Conservation (phyloP, 2,113 vertebrate genomes). For the Oenanthe melanoleuca region DNA sequence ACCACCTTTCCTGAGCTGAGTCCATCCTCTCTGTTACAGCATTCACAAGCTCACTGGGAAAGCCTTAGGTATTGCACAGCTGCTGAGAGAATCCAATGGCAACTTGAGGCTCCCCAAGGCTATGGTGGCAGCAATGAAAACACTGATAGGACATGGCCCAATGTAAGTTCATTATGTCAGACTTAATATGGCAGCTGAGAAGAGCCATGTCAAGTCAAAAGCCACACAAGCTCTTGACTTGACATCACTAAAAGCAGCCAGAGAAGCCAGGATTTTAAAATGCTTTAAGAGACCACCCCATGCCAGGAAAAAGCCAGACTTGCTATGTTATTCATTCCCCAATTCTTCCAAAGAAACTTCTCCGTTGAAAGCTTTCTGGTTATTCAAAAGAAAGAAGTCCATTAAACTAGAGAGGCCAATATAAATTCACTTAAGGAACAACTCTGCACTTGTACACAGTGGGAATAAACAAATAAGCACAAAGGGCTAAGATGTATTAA, state of each 20-base stretch:
- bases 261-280: not conserved
- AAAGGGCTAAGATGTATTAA: not conserved
- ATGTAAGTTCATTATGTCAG: fast-evolving
- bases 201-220: not conserved
- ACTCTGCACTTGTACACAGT: not conserved
- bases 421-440: not conserved
- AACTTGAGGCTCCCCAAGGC: not conserved
- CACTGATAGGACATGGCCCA: fast-evolving
- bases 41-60: not conserved
- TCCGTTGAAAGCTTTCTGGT: not conserved
- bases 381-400: not conserved
- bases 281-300: not conserved
- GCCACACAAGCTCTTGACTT: not conserved
- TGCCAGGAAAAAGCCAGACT: not conserved
- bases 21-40: not conserved
- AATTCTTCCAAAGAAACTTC: not conserved
- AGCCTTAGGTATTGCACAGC: not conserved
- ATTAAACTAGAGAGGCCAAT: not conserved
- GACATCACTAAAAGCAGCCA: not conserved
- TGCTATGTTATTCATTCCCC: not conserved
- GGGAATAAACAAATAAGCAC: not conserved
- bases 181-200: not conserved
- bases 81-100: fast-evolving
- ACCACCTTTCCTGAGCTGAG: not conserved
- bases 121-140: not conserved